These are phyloP conservation scores for Myrmecophaga tridactyla DNA, from an alignment of 2,113 vertebrate species.

Conservation along the genomic window DNA sequence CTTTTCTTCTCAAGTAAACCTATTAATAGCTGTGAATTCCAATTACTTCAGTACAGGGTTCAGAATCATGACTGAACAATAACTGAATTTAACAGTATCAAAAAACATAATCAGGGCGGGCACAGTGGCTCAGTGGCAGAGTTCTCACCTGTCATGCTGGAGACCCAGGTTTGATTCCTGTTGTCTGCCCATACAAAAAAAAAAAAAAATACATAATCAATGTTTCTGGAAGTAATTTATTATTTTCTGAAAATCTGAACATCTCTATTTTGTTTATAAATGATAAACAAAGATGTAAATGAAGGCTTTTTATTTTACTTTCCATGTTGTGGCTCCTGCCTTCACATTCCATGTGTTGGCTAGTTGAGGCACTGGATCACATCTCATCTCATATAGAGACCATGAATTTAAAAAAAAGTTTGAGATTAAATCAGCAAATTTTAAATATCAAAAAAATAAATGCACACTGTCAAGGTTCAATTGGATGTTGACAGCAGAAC, in stretches of 20 bases:
- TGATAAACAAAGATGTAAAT: slow-evolving; percentile 27
- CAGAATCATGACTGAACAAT: not conserved
- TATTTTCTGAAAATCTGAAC: slow-evolving; percentile 6
- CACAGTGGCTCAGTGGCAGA: too few relatives aligned
- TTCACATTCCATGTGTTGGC: not conserved
- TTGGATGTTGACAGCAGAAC: not conserved
- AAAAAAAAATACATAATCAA: too few relatives aligned
- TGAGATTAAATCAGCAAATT: not conserved
- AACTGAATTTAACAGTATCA: not conserved
- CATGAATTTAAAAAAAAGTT: not conserved
- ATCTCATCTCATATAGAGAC: slow-evolving; percentile 16
- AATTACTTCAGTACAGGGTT: not conserved
- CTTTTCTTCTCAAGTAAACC: not conserved
- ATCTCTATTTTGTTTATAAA: not conserved
- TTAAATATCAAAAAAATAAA: slow-evolving; percentile 22
- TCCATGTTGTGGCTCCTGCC: not conserved
- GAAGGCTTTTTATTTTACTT: not conserved
- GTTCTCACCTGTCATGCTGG: too few relatives aligned
- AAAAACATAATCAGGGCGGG: too few relatives aligned
- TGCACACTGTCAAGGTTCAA: not conserved
- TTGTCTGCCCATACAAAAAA: too few relatives aligned
- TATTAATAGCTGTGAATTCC: slow-evolving; percentile 15
- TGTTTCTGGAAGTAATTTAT: not conserved
- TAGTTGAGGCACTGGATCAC: not conserved
- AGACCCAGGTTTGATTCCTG: too few relatives aligned